Conservation (phyloP, 2,797 vertebrate species). For the Gila robusta region DNA sequence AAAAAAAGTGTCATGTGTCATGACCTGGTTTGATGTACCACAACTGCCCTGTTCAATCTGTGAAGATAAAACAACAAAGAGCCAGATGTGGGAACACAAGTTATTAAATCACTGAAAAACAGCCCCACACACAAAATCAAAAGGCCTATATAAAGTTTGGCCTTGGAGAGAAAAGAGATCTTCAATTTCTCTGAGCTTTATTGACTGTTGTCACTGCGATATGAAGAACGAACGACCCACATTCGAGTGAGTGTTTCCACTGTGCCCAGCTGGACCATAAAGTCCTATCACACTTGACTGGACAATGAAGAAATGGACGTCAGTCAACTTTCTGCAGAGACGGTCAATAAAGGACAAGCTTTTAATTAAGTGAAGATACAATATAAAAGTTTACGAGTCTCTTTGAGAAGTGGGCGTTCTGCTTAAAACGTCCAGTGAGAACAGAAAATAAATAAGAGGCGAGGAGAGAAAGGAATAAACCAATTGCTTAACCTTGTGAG, state of each 20-base stretch:
- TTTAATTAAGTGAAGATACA: slow-evolving; percentile 66
- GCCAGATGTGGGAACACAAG: slow-evolving; percentile 8
- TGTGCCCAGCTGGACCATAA: slow-evolving; percentile 9
- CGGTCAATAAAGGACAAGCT: slow-evolving; percentile 53
- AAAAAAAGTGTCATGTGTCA: not conserved
- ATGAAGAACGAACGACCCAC: slow-evolving; percentile 28
- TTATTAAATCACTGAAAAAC: slow-evolving; percentile 36
- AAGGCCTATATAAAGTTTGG: slow-evolving; percentile 24
- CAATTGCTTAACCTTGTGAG: slow-evolving; percentile 60
- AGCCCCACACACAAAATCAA: slow-evolving; percentile 10
- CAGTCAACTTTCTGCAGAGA: slow-evolving; percentile 44
- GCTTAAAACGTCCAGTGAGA: slow-evolving; percentile 49
- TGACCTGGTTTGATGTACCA: slow-evolving; percentile 32
- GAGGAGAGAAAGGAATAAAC: slow-evolving; percentile 51
- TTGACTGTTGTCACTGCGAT: slow-evolving; percentile 32
- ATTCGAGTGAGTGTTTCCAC: not conserved
- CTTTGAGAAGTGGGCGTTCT: slow-evolving; percentile 38
- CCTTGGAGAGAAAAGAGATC: slow-evolving; percentile 17
- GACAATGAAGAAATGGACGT: slow-evolving; percentile 44
- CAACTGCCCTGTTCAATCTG: slow-evolving; percentile 14
- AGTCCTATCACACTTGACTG: slow-evolving; percentile 37
- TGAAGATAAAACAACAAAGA: slow-evolving; percentile 39
- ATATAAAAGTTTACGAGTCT: slow-evolving; percentile 59
- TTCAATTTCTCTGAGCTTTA: slow-evolving; percentile 30
- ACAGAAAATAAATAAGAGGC: slow-evolving; percentile 48